Percentiles rank a stretch among this genome's conserved stretches.
phyloP scores from a whole-genome alignment of 1,140 invertebrate genomes.

The Cardiocondyla obscurior region DNA sequence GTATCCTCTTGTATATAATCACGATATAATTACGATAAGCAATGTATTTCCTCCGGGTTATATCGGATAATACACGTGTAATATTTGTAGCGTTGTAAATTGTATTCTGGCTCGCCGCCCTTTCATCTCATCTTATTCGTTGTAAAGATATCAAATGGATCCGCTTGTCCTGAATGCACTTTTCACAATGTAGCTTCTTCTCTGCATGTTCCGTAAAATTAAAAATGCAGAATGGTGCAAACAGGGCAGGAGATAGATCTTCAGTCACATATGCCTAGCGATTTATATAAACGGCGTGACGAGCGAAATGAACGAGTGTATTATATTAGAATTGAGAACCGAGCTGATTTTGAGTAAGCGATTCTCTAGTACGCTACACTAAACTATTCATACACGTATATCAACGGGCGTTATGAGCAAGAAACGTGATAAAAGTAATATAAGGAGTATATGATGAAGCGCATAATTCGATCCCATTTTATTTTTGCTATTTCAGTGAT shows the following conservation, averaged over 20 bases:
- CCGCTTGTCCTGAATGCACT: slow-evolving; percentile 66
- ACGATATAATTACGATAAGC: slow-evolving; percentile 38
- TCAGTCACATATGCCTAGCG: neutral
- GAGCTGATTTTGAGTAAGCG: neutral
- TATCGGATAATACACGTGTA: slow-evolving; percentile 70
- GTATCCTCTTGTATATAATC: slow-evolving; percentile 40
- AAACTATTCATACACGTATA: slow-evolving; percentile 28
- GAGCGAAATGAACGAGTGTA: slow-evolving; percentile 29
- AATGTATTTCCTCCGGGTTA: slow-evolving; percentile 58
- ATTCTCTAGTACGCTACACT: slow-evolving; percentile 17
- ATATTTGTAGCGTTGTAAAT: slow-evolving; percentile 74
- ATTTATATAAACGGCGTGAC: slow-evolving; percentile 42
- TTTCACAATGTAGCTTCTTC: slow-evolving; percentile 67
- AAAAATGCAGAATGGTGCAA: slow-evolving; percentile 8
- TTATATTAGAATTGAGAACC: slow-evolving; percentile 34
- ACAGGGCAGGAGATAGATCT: neutral
- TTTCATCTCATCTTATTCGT: slow-evolving; percentile 20
- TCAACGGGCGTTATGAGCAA: neutral
- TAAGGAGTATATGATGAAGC: neutral
- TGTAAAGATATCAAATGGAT: slow-evolving; percentile 54
- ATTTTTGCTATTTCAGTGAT: neutral
- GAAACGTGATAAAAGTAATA: slow-evolving; percentile 1
- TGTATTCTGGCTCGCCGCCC: slow-evolving; percentile 26
- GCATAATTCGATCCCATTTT: neutral
- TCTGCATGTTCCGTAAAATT: neutral